These are phyloP conservation scores for Cyaniris semiargus DNA, from an alignment of 2,888 invertebrate species.

Conservation along the genomic window DNA sequence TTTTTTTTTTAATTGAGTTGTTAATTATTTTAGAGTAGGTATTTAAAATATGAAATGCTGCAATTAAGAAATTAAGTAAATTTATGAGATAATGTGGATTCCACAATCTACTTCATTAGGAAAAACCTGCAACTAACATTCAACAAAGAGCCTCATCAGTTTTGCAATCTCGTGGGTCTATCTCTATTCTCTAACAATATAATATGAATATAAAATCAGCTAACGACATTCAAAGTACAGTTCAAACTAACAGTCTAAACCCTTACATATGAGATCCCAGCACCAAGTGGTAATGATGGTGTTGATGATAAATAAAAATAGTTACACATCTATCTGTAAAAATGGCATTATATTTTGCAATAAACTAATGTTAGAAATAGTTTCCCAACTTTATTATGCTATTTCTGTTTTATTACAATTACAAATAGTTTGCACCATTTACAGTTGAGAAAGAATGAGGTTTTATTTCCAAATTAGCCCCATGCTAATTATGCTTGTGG, in stretches of 20 bases:
- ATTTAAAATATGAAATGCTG: no score
- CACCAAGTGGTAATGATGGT: not conserved
- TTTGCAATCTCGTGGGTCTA: not conserved
- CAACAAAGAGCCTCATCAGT: not conserved
- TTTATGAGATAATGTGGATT: no score
- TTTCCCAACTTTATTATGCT: not conserved
- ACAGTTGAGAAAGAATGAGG: not conserved
- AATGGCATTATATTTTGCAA: slow-evolving; percentile 1
- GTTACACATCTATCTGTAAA: not conserved
- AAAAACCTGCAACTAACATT: not conserved
- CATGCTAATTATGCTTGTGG: slow-evolving; percentile 6
- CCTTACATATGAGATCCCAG: no score
- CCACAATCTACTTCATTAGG: not conserved
- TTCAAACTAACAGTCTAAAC: no score
- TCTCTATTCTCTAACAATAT: not conserved
- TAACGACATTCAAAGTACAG: no score
- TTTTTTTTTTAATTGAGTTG: no score
- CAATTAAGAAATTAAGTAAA: no score
- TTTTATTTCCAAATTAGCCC: slow-evolving; percentile 23
- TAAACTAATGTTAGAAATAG: not conserved
- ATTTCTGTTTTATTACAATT: slow-evolving; percentile 11
- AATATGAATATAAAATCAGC: not conserved
- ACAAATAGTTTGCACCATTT: slow-evolving; percentile 8
- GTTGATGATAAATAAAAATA: not conserved
- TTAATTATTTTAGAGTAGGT: no score